Evolutionary conservation across 2,888 invertebrate genomes (phyloP), one percentile per base, ranked within the genome.

Genomic region (Timema podura): DNA sequence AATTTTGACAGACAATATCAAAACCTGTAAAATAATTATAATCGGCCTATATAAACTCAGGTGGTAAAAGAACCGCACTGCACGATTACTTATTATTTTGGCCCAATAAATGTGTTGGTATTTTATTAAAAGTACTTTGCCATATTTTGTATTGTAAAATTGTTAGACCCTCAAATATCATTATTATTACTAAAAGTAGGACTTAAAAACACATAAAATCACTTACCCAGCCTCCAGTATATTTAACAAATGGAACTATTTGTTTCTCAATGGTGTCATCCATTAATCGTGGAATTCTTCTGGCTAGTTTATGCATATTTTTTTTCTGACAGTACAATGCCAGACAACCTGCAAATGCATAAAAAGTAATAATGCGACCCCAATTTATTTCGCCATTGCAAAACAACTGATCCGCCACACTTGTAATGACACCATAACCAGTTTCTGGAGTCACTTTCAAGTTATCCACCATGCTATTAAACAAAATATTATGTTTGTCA

Each of bases 171-270:
- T 30, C 30, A 30, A 30, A 30, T 30, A 30, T n/a, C n/a, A n/a
- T 30, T 30, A 30, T 30, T 30, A 30, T 30, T 30, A 30, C 30
- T 30, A 30, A 30, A 30, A 30, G 30, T 30, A 30, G 30, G 30
- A 30, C 30, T 3, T 30, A 30, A 30, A 30, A 2, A 30, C 30
- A 30, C 30, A 30, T 30, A 30, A 30, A 30, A 30, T 30, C 65
- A 76, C 80, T 78, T 74, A 83, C 83, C 83, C 83, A 83, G 75
- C 83, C 83, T 61, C 82, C 83, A 13, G 80, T 80, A 69, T 79
- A 79, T 76, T 80, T 80, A 69, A 83, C 81, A 72, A 82, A 83
- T 66, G 80, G 80, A 2, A 81, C 78, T 61, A 83, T 78, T 45
- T 81, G 78, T 70, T 81, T 81, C 5, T 79, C 78, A 30, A 83